These are phyloP conservation scores for Chelonoidis abingdonii DNA, from an alignment of 2,113 vertebrate genomes.

Conservation along the genomic window DNA sequence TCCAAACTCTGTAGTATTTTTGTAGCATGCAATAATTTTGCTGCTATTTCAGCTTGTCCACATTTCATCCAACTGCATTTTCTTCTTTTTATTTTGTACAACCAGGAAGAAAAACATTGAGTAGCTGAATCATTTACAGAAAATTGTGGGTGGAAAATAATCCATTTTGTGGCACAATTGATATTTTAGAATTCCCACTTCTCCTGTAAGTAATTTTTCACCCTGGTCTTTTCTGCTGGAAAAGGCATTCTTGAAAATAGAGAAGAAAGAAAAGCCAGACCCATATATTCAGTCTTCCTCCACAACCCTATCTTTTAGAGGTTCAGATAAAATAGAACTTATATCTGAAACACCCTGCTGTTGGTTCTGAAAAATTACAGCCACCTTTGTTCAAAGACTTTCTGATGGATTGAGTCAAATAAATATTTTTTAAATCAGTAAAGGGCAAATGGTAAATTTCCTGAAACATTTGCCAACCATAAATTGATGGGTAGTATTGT, in stretches of 20 bases:
- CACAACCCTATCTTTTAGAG: not conserved
- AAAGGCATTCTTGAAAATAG: not conserved
- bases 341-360: not conserved
- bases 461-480: conserved; percentile 14
- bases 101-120: not conserved
- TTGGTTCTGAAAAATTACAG: not conserved
- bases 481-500: not conserved
- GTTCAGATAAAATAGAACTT: not conserved
- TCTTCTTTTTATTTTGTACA: not conserved
- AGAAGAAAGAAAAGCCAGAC: not conserved
- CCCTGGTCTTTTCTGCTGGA: not conserved
- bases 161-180: not conserved
- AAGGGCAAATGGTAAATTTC: conserved; percentile 1
- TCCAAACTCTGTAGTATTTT: not conserved
- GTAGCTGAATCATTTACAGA: not conserved
- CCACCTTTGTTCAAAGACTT: not conserved
- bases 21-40: not conserved
- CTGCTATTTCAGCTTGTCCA: not conserved
- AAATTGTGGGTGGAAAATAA: not conserved
- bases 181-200: not conserved
- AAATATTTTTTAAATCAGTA: conserved; percentile 47
- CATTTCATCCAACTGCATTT: conserved; percentile 2
- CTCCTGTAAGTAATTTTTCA: not conserved
- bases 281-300: not conserved
- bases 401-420: not conserved